Evolutionary conservation across 2,888 invertebrate genomes (phyloP).

Genomic region (Chrysomela aeneicollis): DNA sequence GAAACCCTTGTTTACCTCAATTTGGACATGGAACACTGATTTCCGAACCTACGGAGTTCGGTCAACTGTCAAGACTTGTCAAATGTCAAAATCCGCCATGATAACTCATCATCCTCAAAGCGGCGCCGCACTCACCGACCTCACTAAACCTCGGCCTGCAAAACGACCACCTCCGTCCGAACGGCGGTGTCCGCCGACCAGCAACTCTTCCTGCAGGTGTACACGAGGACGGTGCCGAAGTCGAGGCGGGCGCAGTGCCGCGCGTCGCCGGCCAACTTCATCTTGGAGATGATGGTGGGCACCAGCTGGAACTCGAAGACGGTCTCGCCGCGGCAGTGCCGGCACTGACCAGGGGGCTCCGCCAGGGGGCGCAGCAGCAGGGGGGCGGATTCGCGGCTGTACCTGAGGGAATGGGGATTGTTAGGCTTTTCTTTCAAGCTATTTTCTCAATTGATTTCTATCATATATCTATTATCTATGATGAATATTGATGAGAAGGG

Average conservation of each 20-base stretch:
- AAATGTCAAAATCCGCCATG: too few species aligned
- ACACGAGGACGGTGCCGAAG: conserved; percentile 87
- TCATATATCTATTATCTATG: too few species aligned
- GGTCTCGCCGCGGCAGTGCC: conserved; percentile 75
- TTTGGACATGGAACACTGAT: too few species aligned
- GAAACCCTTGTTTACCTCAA: too few species aligned
- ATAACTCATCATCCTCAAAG: too few species aligned
- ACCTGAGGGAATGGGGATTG: conserved; percentile 66
- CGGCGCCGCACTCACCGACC: too few species aligned
- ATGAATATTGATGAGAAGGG: too few species aligned
- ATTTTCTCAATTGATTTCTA: too few species aligned
- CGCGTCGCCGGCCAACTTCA: conserved; percentile 66
- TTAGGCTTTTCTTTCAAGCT: background rate
- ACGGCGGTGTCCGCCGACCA: conserved; percentile 77
- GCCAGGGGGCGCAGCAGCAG: conserved; percentile 73
- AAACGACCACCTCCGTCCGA: conserved; percentile 75
- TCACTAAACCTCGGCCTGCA: conserved; percentile 73
- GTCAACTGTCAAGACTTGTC: too few species aligned
- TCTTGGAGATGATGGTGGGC: conserved; percentile 78
- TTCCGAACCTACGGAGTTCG: too few species aligned
- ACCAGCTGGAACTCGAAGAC: conserved; percentile 86
- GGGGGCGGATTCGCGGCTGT: conserved; percentile 74
- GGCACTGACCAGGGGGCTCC: conserved; percentile 67
- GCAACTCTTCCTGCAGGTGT: conserved; percentile 85
- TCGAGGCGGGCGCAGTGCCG: conserved; percentile 69